A percentile compares a stretch with the other conserved stretches of the same genome.
phyloP scores from a whole-genome alignment of 2,113 vertebrate species.

The Phaetusa simplex region DNA sequence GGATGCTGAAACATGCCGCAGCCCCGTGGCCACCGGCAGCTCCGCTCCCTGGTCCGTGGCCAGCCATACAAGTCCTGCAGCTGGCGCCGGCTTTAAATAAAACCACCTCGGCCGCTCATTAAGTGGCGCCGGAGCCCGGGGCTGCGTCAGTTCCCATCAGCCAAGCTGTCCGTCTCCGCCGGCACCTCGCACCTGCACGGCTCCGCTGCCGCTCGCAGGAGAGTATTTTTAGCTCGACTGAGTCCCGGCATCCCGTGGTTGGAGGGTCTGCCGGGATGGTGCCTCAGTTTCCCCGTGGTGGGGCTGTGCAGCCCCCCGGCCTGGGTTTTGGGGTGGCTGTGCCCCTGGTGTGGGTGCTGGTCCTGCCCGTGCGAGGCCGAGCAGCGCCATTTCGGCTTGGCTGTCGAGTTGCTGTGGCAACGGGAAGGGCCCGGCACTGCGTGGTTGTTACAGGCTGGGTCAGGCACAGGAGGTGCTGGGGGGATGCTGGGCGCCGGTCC shows the following conservation, averaged over 20 bases:
- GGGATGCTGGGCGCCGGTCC: neutral
- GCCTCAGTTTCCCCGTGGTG: neutral
- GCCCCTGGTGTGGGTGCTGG: neutral
- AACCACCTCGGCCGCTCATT: neutral
- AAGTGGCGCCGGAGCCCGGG: neutral
- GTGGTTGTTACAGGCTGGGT: neutral
- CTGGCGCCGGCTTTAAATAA: neutral
- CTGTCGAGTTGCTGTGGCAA: constrained; percentile 42
- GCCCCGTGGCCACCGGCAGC: fast-evolving
- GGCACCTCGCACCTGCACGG: neutral
- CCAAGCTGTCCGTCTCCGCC: neutral
- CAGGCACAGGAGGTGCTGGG: neutral
- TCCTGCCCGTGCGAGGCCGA: neutral
- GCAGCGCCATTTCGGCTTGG: neutral
- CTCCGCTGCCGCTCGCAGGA: fast-evolving
- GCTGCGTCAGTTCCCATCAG: neutral
- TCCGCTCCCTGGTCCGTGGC: fast-evolving
- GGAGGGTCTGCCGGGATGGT: fast-evolving
- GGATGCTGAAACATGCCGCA: neutral
- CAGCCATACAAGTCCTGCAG: fast-evolving
- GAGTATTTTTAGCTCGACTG: neutral
- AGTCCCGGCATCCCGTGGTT: neutral
- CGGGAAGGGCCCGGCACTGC: neutral
- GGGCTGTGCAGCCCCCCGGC: fast-evolving
- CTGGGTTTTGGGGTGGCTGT: neutral